Evolutionary conservation across 2,113 vertebrate genomes (phyloP).

Genomic region (Colistium nudipinnis): DNA sequence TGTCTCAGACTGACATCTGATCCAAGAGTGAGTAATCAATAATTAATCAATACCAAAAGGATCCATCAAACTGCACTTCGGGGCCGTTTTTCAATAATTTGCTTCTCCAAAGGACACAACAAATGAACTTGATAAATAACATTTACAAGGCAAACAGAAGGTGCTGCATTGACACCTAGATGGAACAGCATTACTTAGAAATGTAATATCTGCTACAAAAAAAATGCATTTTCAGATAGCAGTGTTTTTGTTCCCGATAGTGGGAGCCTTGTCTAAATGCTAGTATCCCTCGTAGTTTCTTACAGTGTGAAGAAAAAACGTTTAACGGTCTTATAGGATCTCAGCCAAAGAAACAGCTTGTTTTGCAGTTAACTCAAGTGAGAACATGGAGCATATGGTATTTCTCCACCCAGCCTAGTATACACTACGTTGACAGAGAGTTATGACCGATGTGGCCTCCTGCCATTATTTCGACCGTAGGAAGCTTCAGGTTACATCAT

Average conservation of each 20-base stretch:
- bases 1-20: no score
- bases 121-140: no score
- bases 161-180: neutral
- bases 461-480: constrained; percentile 17
- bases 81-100: no score
- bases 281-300: constrained; percentile 18
- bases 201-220: neutral
- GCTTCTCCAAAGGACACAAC: no score
- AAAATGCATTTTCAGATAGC: neutral
- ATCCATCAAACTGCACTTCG: no score
- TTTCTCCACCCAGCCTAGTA: constrained; percentile 32
- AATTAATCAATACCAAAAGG: no score
- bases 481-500: constrained; percentile 31
- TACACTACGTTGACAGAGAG: constrained; percentile 45
- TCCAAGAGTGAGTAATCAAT: no score
- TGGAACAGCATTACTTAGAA: neutral
- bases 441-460: constrained; percentile 24
- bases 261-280: constrained; percentile 12
- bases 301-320: constrained; percentile 1
- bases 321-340: constrained; percentile 34
- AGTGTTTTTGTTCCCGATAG: constrained; percentile 13
- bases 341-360: constrained; percentile 31
- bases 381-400: constrained; percentile 55
- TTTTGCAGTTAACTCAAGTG: constrained; percentile 14
- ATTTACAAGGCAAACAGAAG: no score